Evolutionary conservation across 2,888 invertebrate species (phyloP).

Genomic region (Eupithecia exiguata): DNA sequence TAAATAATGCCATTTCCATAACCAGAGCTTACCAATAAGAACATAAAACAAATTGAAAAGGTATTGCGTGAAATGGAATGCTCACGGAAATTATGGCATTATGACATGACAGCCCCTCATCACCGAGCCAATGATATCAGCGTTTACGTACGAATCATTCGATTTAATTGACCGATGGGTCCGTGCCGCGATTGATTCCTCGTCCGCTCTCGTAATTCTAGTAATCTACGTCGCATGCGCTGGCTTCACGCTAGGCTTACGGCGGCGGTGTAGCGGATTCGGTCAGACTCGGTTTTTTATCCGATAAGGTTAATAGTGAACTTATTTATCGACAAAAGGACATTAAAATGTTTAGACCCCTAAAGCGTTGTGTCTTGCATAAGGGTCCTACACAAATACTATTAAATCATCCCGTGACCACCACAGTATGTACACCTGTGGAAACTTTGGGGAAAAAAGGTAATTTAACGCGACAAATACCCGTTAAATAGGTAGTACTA

Average conservation of each 20-base stretch:
- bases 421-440: too few species aligned
- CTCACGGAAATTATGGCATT: neutral
- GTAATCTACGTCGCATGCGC: conserved; percentile 35
- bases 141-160: conserved; percentile 12
- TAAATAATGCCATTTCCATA: neutral
- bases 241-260: conserved; percentile 26
- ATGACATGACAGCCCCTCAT: neutral
- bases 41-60: neutral
- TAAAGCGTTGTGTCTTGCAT: neutral
- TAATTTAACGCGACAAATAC: too few species aligned
- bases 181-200: conserved; percentile 33
- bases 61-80: neutral
- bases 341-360: neutral
- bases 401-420: too few species aligned
- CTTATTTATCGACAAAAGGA: neutral
- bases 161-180: conserved; percentile 22
- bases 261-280: conserved; percentile 29
- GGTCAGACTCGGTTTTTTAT: conserved; percentile 9
- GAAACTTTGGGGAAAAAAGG: too few species aligned
- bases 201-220: conserved; percentile 36
- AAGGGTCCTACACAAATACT: too few species aligned
- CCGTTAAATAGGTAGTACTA: too few species aligned
- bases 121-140: conserved; percentile 5
- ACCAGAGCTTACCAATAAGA: neutral
- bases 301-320: neutral